phyloP scores from a whole-genome alignment of 2,113 vertebrate species.

The Megaceryle maxima region DNA sequence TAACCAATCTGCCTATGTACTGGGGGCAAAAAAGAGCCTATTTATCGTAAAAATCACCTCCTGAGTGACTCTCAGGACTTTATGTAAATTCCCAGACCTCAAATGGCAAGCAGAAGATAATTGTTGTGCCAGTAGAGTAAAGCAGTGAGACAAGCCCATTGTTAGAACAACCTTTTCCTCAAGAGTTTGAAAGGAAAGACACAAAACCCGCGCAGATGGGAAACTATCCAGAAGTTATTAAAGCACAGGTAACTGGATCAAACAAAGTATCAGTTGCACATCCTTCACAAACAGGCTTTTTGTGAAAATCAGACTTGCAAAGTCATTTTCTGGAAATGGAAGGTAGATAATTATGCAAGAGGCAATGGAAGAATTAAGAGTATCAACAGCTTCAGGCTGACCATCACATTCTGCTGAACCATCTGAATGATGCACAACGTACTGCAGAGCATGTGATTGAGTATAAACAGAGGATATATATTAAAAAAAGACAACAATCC shows the following conservation, averaged over 20 bases:
- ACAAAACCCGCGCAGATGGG: neutral
- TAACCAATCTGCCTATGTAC: neutral
- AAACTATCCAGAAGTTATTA: neutral
- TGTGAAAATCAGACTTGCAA: neutral
- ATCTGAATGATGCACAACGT: neutral
- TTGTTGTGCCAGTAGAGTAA: neutral
- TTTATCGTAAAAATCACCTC: neutral
- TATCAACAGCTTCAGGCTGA: neutral
- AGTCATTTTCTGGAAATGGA: neutral
- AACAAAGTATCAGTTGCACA: neutral
- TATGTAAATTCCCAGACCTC: neutral
- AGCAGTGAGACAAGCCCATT: neutral
- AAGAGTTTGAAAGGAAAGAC: neutral
- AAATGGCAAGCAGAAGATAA: neutral
- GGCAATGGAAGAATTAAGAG: neutral
- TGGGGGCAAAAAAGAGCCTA: neutral
- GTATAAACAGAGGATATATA: neutral
- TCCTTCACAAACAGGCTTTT: neutral
- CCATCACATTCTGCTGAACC: neutral
- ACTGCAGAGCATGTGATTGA: neutral
- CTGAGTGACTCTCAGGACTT: neutral
- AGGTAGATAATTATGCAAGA: neutral
- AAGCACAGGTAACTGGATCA: neutral
- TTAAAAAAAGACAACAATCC: neutral
- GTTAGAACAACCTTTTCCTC: neutral